A percentile compares a stretch with the other conserved stretches of the same genome.
Conservation (phyloP, 2,113 vertebrate species). For the Neopipo cinnamomea region DNA sequence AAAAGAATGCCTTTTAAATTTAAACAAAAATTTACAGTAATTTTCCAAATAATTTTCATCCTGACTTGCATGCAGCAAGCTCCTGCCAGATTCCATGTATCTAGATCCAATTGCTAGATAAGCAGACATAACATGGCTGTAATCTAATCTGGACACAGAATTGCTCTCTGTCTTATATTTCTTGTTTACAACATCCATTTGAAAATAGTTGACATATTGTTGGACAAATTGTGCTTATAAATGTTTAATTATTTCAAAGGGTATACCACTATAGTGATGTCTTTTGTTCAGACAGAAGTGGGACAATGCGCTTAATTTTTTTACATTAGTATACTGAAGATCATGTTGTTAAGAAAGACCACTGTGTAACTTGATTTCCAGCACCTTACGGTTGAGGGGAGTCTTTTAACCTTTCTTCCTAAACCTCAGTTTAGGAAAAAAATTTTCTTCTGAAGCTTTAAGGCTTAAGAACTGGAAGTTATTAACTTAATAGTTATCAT, state of each 20-base stretch:
- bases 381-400: neutral
- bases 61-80: neutral
- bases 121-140: neutral
- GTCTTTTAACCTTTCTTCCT: neutral
- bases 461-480: neutral
- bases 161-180: neutral
- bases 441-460: neutral
- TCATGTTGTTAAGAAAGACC: neutral
- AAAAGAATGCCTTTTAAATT: neutral
- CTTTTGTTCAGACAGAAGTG: neutral
- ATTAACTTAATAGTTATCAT: neutral
- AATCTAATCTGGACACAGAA: neutral
- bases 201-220: neutral
- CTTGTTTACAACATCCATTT: neutral
- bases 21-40: neutral
- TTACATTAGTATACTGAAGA: neutral
- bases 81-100: neutral
- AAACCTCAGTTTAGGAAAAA: neutral
- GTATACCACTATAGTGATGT: accelerated
- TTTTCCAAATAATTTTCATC: neutral
- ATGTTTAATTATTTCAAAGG: neutral
- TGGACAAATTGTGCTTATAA: neutral
- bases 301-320: neutral
- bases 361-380: neutral
- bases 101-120: neutral